Percentiles rank a stretch among this genome's conserved stretches.
These are phyloP conservation scores for Pachyseris speciosa DNA, from an alignment of 64 coral and sea anemone species.

Conservation along the genomic window DNA sequence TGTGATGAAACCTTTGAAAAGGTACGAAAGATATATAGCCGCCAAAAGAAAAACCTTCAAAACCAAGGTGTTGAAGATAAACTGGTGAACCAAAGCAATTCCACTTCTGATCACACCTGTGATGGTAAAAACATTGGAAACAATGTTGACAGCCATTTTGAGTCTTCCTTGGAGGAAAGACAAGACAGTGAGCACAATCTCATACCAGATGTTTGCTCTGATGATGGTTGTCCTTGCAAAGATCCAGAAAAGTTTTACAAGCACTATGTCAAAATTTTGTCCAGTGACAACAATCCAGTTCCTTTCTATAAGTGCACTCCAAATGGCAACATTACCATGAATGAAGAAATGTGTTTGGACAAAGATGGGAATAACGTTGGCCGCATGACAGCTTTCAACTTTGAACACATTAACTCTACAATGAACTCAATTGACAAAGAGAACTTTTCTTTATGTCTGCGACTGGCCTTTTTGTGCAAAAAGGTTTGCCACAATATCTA, in stretches of 20 bases:
- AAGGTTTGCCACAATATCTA: constrained; percentile 51
- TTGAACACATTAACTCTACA: constrained; percentile 24
- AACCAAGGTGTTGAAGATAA: background rate
- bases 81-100: background rate
- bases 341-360: constrained; percentile 49
- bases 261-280: constrained; percentile 25
- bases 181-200: background rate
- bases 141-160: background rate
- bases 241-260: constrained; percentile 42
- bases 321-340: constrained; percentile 36
- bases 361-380: constrained; percentile 28
- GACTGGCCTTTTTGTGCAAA: constrained; percentile 35
- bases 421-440: constrained; percentile 16
- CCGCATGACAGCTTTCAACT: constrained; percentile 30
- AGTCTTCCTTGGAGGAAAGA: background rate
- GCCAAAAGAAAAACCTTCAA: constrained; percentile 3
- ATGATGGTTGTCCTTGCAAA: constrained; percentile 31
- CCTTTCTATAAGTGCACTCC: constrained; percentile 30
- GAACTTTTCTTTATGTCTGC: constrained; percentile 24
- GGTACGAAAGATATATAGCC: constrained; percentile 7
- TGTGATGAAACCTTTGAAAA: constrained; percentile 32
- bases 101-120: background rate
- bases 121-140: background rate
- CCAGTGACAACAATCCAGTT: constrained; percentile 35
- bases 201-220: constrained; percentile 8